A percentile compares a stretch with the other conserved stretches of the same genome.
These are phyloP conservation scores for Synanthedon tipuliformis DNA, from an alignment of 2,888 invertebrate genomes.

Conservation along the genomic window DNA sequence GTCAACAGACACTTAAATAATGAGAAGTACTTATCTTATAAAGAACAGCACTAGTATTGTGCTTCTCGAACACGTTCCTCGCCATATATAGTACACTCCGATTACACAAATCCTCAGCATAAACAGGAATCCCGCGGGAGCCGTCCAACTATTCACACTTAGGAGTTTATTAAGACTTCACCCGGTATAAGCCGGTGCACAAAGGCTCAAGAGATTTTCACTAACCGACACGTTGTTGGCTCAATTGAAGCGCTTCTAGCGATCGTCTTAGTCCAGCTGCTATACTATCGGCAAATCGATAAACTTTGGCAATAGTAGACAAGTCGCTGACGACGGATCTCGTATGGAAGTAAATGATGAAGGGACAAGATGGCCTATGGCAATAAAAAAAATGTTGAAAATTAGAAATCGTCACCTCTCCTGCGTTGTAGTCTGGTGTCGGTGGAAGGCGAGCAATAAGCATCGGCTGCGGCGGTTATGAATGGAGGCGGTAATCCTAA, in stretches of 20 bases:
- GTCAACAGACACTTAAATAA: too few relatives aligned
- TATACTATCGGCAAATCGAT: too few relatives aligned
- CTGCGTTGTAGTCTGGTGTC: too few relatives aligned
- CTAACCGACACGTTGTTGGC: background rate
- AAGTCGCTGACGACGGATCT: too few relatives aligned
- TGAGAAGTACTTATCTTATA: too few relatives aligned
- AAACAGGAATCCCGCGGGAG: background rate
- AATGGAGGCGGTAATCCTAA: conserved; percentile 7
- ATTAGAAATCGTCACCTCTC: too few relatives aligned
- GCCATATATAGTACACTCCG: background rate
- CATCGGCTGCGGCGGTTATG: conserved; percentile 3
- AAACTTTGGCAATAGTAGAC: too few relatives aligned
- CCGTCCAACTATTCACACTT: conserved; percentile 1
- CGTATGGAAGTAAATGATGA: too few relatives aligned
- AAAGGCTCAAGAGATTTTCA: background rate
- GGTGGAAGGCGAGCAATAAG: background rate
- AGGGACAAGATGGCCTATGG: too few relatives aligned
- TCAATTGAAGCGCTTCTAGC: background rate
- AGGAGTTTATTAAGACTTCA: conserved; percentile 4
- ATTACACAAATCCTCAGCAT: background rate
- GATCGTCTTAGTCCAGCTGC: background rate
- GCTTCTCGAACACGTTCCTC: too few relatives aligned
- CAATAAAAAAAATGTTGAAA: too few relatives aligned
- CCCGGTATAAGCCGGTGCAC: conserved; percentile 1
- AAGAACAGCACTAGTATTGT: too few relatives aligned